Evolutionary conservation across 2,113 vertebrate genomes (phyloP).

Genomic region (Hemiscyllium ocellatum): DNA sequence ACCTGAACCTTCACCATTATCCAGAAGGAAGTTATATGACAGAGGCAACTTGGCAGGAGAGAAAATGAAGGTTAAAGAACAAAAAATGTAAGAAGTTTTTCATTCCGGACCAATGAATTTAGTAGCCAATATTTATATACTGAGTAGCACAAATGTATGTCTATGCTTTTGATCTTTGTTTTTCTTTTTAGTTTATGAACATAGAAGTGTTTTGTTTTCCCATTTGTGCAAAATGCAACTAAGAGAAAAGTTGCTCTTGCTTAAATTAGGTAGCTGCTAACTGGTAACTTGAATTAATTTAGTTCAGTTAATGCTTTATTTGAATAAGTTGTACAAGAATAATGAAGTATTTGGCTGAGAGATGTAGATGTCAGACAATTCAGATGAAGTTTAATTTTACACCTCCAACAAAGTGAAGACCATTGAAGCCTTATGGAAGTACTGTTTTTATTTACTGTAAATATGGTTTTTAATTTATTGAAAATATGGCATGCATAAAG

Average conservation of each 20-base stretch:
- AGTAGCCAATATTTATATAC: neutral
- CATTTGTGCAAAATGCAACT: neutral
- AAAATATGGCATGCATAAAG: neutral
- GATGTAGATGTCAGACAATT: neutral
- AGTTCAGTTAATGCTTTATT: neutral
- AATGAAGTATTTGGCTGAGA: neutral
- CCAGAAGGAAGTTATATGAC: conserved; percentile 83
- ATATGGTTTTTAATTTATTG: neutral
- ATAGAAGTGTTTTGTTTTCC: neutral
- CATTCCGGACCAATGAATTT: conserved; percentile 40
- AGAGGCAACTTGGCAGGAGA: conserved; percentile 64
- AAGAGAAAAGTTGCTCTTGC: neutral
- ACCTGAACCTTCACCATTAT: conserved; percentile 79
- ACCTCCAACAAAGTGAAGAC: neutral
- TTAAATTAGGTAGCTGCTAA: neutral
- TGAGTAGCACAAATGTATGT: neutral
- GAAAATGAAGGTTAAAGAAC: conserved; percentile 81
- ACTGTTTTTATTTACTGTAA: neutral
- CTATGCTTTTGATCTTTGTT: neutral
- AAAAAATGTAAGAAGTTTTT: conserved; percentile 78
- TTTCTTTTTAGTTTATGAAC: neutral
- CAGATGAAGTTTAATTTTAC: neutral
- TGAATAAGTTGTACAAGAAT: neutral
- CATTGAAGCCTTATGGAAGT: neutral
- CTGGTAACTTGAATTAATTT: neutral